Evolutionary conservation across 1,140 invertebrate genomes (phyloP).

Genomic region (Drosophila lacertosa): DNA sequence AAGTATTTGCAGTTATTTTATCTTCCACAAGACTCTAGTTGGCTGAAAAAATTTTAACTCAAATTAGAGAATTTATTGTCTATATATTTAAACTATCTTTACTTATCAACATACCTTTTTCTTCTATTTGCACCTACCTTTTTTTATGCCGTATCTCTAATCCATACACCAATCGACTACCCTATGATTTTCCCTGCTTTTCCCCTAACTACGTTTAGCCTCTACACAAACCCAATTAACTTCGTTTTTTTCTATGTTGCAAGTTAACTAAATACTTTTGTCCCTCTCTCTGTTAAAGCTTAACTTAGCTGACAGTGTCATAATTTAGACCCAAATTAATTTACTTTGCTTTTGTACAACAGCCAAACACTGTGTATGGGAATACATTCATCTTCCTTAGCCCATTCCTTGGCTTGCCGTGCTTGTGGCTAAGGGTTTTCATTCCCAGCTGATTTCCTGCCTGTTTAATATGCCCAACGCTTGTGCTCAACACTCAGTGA

Average conservation of each 20-base stretch:
- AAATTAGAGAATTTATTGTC: too few species aligned
- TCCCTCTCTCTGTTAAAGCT: not conserved
- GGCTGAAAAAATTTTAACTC: too few species aligned
- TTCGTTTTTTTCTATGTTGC: not conserved
- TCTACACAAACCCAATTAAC: not conserved
- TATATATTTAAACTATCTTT: too few species aligned
- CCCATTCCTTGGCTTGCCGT: not conserved
- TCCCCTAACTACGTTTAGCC: too few species aligned
- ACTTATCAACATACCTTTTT: too few species aligned
- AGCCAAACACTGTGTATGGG: conserved; percentile 3
- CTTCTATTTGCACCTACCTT: too few species aligned
- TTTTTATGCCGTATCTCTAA: too few species aligned
- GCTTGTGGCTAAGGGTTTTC: conserved; percentile 58
- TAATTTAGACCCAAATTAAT: conserved; percentile 54
- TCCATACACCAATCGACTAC: too few species aligned
- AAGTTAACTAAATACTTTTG: not conserved
- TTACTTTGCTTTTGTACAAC: conserved; percentile 18
- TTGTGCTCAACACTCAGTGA: conserved; percentile 64
- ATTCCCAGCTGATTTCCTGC: conserved; percentile 42
- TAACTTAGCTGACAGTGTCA: conserved; percentile 32
- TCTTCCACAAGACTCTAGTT: too few species aligned
- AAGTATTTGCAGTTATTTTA: too few species aligned
- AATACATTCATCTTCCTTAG: conserved; percentile 46
- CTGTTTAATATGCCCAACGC: conserved; percentile 55
- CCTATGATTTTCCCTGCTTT: too few species aligned